phyloP scores from a whole-genome alignment of 2,888 invertebrate species.

The Apantesis nais region DNA sequence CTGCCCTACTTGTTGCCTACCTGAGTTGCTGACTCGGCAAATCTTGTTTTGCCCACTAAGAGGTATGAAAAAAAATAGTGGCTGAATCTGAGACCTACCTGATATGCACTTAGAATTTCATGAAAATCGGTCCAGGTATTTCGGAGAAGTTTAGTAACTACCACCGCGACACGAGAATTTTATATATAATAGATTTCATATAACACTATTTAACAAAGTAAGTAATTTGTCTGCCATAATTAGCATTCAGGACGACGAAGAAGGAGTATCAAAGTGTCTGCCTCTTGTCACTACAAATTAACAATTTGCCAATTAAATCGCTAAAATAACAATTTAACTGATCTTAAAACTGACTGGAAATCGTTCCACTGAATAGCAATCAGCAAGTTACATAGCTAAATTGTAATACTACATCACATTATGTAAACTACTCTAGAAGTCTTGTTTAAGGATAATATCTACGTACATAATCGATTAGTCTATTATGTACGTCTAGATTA shows the following conservation, averaged over 20 bases:
- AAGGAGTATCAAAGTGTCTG: not conserved
- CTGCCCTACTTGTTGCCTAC: too few species aligned
- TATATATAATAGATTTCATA: too few species aligned
- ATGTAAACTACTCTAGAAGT: not conserved
- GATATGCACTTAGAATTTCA: too few species aligned
- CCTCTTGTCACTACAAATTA: not conserved
- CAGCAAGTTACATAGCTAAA: not conserved
- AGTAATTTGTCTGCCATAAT: not conserved
- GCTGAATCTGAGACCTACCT: too few species aligned
- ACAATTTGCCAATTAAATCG: not conserved
- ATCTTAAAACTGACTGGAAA: not conserved
- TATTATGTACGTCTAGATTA: too few species aligned
- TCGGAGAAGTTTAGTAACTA: too few species aligned
- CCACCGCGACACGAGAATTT: too few species aligned
- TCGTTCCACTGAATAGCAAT: not conserved
- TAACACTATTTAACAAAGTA: not conserved
- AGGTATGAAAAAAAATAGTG: too few species aligned
- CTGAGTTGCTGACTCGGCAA: too few species aligned
- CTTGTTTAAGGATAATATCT: not conserved
- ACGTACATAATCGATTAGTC: not conserved
- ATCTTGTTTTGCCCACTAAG: too few species aligned
- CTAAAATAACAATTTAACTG: not conserved
- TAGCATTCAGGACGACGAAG: not conserved
- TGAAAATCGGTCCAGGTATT: too few species aligned
- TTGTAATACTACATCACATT: not conserved